Evolutionary conservation across 2,888 invertebrate genomes (phyloP).

Genomic region (Lapara coniferarum): DNA sequence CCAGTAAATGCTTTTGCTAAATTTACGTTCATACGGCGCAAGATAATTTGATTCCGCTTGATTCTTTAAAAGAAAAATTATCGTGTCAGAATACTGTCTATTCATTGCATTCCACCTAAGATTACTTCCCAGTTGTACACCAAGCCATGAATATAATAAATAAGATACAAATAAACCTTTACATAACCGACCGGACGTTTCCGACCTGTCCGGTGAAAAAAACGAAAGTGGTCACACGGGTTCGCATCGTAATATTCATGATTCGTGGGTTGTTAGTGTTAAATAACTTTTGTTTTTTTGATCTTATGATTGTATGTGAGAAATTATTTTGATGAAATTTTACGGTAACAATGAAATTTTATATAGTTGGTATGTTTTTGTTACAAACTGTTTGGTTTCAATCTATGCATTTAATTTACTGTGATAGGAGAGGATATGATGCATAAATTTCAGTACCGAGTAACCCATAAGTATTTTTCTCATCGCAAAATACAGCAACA

Average conservation of each 20-base stretch:
- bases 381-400: no score
- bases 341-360: not conserved
- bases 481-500: no score
- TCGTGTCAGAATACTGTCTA: not conserved
- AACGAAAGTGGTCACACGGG: constrained; percentile 45
- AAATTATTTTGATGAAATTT: not conserved
- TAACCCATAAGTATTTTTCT: no score
- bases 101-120: constrained; percentile 9
- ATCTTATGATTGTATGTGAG: not conserved
- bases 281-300: constrained; percentile 21
- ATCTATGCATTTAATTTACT: no score
- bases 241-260: constrained; percentile 19
- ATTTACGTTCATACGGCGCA: no score
- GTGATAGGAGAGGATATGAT: no score
- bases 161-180: constrained; percentile 20
- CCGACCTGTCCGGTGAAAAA: constrained; percentile 34
- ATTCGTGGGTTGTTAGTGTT: constrained; percentile 23
- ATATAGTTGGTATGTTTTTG: not conserved
- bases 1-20: no score
- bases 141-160: constrained; percentile 13
- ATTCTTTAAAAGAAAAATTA: not conserved
- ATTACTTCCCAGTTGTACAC: not conserved
- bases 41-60: no score
- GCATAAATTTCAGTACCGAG: no score
- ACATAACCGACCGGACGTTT: constrained; percentile 14